Base-by-base conservation (phyloP, 1,140 invertebrate species). In the Grapholita molesta region DNA sequence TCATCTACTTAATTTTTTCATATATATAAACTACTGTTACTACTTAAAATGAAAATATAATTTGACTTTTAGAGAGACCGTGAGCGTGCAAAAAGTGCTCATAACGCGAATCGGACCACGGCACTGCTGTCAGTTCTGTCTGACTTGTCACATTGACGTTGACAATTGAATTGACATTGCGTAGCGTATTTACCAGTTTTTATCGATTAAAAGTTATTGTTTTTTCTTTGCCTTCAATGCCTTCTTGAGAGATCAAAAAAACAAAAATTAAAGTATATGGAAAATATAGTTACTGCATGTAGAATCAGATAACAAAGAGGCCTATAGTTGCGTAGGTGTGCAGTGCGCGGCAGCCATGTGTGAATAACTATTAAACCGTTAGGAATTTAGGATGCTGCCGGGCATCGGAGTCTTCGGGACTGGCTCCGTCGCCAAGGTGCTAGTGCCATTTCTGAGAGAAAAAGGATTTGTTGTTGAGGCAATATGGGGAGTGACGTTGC, bases 371-470 rank as follows among this genome's bases (percentile, higher is more conserved):
- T 61, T 61, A 55, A 55, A 55, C 55, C 55, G 55, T 61, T 61
- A 61, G 53, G 53, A 57, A 57, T 57, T 24, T 35, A 82, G 71
- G 79, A 92, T 92, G 92, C 78, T 92, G 67, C 98, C 98, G 64
- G 98, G 98, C 74, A 98, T 99, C 76, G 98, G 98, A 72, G 96
- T 99, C 9, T 99, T 99, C 90, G 98, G 98, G 53, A 98, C 97
- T 61, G 96, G 97, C 18, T 95, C 95, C 78, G 95, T 97, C 32
- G 97, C 98, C 0, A 95, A 95, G 86, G 95, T 98, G 64, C 94
- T 99, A 48, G 97, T 99, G n/a, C 97, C 97, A 0, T 96, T 98
- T 82, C 91, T 99, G 25, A 94, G 97, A 72, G 96, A 97, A 74
- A 98, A 98, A 84, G 97, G 97, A 9, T 98, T 98, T 79, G 95